Evolutionary conservation across 2,888 invertebrate genomes (phyloP).

Genomic region (Anticlea derivata): DNA sequence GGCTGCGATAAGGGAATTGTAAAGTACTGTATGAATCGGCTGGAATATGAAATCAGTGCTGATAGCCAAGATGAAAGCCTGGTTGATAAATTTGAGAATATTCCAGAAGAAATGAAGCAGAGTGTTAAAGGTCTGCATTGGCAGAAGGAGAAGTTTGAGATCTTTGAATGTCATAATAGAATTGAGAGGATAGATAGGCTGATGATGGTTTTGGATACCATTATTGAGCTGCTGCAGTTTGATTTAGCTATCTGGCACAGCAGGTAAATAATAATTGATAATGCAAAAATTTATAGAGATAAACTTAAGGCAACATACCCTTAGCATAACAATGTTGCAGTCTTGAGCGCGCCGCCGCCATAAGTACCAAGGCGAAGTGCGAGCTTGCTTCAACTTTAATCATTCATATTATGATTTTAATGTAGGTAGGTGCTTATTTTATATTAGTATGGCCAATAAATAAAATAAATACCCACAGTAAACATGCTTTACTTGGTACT

Average conservation of each 20-base stretch:
- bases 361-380: too few relatives aligned
- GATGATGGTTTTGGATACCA: slow-evolving; percentile 73
- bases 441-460: too few relatives aligned
- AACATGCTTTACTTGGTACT: too few relatives aligned
- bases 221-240: slow-evolving; percentile 80
- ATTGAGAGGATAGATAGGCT: slow-evolving; percentile 76
- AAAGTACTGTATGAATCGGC: slow-evolving; percentile 68
- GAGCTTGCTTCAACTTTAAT: too few relatives aligned
- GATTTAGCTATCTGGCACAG: slow-evolving; percentile 83
- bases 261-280: too few relatives aligned
- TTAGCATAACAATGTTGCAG: too few relatives aligned
- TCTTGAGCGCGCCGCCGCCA: too few relatives aligned
- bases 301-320: too few relatives aligned
- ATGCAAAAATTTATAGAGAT: too few relatives aligned
- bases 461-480: too few relatives aligned
- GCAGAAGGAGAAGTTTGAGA: slow-evolving; percentile 72
- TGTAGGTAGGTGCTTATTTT: too few relatives aligned
- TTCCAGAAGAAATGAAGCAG: slow-evolving; percentile 63
- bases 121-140: slow-evolving; percentile 66
- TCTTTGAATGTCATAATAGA: slow-evolving; percentile 64
- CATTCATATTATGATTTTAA: too few relatives aligned
- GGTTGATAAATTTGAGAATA: slow-evolving; percentile 58
- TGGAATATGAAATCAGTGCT: slow-evolving; percentile 64
- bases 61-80: slow-evolving; percentile 63
- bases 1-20: slow-evolving; percentile 62